phyloP scores from a whole-genome alignment of 1,140 invertebrate species.

The Globodera ellingtonae region DNA sequence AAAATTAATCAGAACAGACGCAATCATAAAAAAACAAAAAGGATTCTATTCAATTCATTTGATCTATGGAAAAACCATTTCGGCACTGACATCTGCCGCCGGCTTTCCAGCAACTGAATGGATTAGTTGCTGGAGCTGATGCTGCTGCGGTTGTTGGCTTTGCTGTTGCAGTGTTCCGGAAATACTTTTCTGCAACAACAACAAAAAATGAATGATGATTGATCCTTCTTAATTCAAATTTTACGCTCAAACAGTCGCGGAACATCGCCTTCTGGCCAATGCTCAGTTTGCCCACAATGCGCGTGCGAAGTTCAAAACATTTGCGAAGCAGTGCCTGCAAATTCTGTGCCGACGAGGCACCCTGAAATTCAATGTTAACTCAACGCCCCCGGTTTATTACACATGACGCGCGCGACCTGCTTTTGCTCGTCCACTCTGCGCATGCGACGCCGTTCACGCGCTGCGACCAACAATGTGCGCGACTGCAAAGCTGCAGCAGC shows the following conservation, averaged over 20 bases:
- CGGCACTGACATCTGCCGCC: background rate
- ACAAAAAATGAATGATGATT: background rate
- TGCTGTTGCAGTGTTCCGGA: conserved; percentile 15
- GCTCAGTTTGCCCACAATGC: conserved; percentile 26
- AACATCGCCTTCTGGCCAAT: conserved; percentile 33
- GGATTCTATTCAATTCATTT: background rate
- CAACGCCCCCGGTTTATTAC: no score
- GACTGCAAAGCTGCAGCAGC: background rate
- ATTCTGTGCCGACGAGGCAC: conserved; percentile 22
- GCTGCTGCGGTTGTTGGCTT: conserved; percentile 10
- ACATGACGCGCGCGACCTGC: background rate
- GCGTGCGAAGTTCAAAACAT: conserved; percentile 24
- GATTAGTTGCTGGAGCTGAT: background rate
- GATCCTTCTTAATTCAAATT: no score
- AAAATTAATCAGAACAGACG: no score
- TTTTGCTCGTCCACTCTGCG: conserved; percentile 6
- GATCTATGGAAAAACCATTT: background rate
- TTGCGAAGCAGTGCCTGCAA: conserved; percentile 17
- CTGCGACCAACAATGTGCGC: background rate
- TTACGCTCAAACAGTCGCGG: conserved; percentile 16
- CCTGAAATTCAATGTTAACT: background rate
- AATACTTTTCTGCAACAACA: conserved; percentile 10
- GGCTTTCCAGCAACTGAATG: background rate
- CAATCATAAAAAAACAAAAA: no score
- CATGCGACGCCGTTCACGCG: background rate